These are phyloP conservation scores for Phallusia fumigata DNA, from an alignment of 23 tunicate genomes.

Conservation along the genomic window DNA sequence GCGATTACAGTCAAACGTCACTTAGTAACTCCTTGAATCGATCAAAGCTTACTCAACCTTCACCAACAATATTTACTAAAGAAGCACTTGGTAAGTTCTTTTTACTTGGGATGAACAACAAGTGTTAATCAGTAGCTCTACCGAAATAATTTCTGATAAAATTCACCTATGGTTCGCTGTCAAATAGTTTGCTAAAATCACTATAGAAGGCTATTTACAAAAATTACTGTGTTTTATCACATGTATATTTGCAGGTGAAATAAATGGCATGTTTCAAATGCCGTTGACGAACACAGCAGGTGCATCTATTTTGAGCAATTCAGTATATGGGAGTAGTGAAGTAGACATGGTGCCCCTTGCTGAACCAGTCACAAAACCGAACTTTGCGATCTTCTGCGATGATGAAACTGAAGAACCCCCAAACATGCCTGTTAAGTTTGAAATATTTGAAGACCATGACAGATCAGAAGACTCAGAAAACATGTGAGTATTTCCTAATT, in stretches of 20 bases:
- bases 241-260: constrained; percentile 18
- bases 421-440: not conserved
- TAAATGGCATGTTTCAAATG: constrained; percentile 24
- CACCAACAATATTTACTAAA: constrained; percentile 36
- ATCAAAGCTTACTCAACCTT: constrained; percentile 32
- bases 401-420: not conserved
- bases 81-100: constrained; percentile 25
- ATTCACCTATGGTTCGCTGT: too few species aligned
- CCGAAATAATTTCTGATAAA: too few species aligned
- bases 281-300: not conserved
- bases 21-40: not conserved
- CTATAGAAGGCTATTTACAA: too few species aligned
- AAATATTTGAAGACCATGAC: constrained; percentile 15
- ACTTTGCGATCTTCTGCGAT: constrained; percentile 15
- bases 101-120: too few species aligned
- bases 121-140: too few species aligned
- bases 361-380: not conserved
- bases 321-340: not conserved
- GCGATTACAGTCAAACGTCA: not conserved
- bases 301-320: not conserved
- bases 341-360: not conserved
- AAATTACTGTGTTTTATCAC: too few species aligned
- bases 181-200: too few species aligned
- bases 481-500: constrained; percentile 8
- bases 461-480: constrained; percentile 20